Evolutionary conservation across 1,140 invertebrate genomes (phyloP).

Genomic region (Aphaenogaster rudis): DNA sequence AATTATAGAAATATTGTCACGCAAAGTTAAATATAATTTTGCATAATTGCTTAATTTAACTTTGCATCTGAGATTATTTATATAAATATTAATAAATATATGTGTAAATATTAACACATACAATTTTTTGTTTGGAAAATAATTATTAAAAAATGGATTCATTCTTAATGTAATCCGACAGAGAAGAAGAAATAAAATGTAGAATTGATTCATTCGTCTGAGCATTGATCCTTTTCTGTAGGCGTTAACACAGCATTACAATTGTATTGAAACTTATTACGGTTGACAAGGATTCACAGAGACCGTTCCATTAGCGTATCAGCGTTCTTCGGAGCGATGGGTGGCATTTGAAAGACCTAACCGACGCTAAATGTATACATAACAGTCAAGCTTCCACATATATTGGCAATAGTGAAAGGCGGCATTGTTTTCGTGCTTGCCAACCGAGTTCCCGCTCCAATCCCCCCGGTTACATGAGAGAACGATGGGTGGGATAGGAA

Average conservation of each 20-base stretch:
- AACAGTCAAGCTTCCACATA: constrained; percentile 58
- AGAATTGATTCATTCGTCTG: constrained; percentile 11
- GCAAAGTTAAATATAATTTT: background rate
- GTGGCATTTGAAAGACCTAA: constrained; percentile 69
- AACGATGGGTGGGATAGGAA: constrained; percentile 32
- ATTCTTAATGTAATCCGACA: background rate
- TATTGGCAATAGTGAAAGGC: constrained; percentile 75
- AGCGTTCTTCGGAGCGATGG: constrained; percentile 46
- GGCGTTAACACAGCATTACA: background rate
- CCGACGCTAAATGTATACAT: constrained; percentile 66
- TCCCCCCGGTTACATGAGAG: constrained; percentile 33
- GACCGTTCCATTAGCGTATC: constrained; percentile 57
- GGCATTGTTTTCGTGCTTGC: constrained; percentile 69
- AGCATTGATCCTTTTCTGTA: background rate
- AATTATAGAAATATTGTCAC: background rate
- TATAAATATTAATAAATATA: background rate
- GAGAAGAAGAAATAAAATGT: constrained; percentile 20
- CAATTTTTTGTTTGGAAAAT: background rate
- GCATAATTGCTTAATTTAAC: background rate
- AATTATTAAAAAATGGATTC: background rate
- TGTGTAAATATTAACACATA: background rate
- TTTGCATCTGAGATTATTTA: background rate
- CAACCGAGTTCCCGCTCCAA: constrained; percentile 47
- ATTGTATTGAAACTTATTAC: constrained; percentile 47
- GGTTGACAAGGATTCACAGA: constrained; percentile 61